Evolutionary conservation across 1,140 invertebrate species (phyloP).

Genomic region (Prorops nasuta): DNA sequence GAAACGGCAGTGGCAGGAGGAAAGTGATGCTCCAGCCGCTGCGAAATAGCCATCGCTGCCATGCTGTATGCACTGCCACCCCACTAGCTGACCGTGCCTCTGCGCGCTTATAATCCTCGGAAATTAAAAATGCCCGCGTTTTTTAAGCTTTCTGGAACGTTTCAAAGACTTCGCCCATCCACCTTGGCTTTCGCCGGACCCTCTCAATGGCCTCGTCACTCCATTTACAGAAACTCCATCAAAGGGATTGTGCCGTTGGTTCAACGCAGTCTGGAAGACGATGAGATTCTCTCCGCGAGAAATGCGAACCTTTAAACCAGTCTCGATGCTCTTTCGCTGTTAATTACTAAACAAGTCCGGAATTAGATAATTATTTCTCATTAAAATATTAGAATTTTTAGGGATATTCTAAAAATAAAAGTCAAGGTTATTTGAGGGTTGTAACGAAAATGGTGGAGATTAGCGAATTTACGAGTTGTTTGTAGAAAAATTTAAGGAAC

Average conservation of each 20-base stretch:
- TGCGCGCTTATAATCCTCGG: constrained; percentile 44
- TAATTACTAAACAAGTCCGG: too few relatives aligned
- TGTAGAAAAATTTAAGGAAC: too few relatives aligned
- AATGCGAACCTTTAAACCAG: too few relatives aligned
- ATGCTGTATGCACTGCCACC: neutral
- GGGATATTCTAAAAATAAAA: too few relatives aligned
- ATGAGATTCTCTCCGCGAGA: too few relatives aligned
- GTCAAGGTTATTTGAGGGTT: too few relatives aligned
- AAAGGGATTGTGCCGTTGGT: constrained; percentile 53
- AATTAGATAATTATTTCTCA: too few relatives aligned
- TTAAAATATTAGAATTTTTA: too few relatives aligned
- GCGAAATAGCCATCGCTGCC: constrained; percentile 3
- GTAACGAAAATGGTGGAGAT: too few relatives aligned
- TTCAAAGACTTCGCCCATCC: constrained; percentile 12
- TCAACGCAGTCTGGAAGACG: constrained; percentile 44
- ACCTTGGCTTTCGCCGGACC: too few relatives aligned
- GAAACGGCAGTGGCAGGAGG: neutral
- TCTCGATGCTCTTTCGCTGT: too few relatives aligned
- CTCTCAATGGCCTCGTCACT: constrained; percentile 21
- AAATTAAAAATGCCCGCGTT: constrained; percentile 55
- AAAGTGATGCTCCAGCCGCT: neutral
- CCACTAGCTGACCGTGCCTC: neutral
- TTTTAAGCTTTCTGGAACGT: constrained; percentile 22
- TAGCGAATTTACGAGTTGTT: too few relatives aligned
- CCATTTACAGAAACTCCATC: constrained; percentile 59